These are phyloP conservation scores for Chrysopilus asiliformis DNA, from an alignment of 2,888 invertebrate genomes.

Conservation along the genomic window DNA sequence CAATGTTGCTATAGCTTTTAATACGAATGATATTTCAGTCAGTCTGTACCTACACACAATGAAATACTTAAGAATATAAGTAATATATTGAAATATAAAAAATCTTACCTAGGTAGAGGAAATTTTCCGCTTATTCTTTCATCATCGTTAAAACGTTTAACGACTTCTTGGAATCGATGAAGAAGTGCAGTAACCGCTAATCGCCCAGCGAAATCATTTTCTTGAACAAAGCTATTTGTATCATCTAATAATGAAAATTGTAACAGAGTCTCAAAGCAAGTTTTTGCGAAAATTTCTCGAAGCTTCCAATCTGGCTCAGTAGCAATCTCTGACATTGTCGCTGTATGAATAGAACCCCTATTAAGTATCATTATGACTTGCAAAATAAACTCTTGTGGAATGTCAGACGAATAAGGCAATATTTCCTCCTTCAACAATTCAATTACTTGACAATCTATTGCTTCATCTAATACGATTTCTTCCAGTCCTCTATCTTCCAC, in stretches of 20 bases:
- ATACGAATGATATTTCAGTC: slow-evolving; percentile 90
- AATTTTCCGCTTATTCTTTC: slow-evolving; percentile 73
- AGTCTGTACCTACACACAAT: slow-evolving; percentile 58
- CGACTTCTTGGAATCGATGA: slow-evolving; percentile 84
- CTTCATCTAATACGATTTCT: slow-evolving; percentile 53
- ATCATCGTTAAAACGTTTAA: slow-evolving; percentile 75
- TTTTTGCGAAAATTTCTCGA: slow-evolving; percentile 90
- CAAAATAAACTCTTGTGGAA: slow-evolving; percentile 70
- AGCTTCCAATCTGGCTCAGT: slow-evolving; percentile 69
- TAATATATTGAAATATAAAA: not conserved
- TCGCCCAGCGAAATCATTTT: slow-evolving; percentile 52
- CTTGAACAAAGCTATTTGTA: slow-evolving; percentile 30
- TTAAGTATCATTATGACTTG: slow-evolving; percentile 73
- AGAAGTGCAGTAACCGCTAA: slow-evolving; percentile 84
- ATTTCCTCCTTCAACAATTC: slow-evolving; percentile 70
- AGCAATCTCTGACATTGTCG: slow-evolving; percentile 46
- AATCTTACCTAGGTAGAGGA: slow-evolving; percentile 61
- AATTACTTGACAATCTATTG: slow-evolving; percentile 71
- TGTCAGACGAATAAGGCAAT: slow-evolving; percentile 59
- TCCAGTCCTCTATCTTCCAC: slow-evolving; percentile 45
- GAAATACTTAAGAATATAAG: slow-evolving; percentile 5
- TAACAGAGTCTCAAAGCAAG: slow-evolving; percentile 88
- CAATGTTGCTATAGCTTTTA: slow-evolving; percentile 86
- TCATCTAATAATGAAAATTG: slow-evolving; percentile 84
- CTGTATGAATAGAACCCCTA: slow-evolving; percentile 73